Evolutionary conservation across 2,888 invertebrate species (phyloP), one percentile per base, ranked within the genome.

Genomic region (Mesorhabditis belari): DNA sequence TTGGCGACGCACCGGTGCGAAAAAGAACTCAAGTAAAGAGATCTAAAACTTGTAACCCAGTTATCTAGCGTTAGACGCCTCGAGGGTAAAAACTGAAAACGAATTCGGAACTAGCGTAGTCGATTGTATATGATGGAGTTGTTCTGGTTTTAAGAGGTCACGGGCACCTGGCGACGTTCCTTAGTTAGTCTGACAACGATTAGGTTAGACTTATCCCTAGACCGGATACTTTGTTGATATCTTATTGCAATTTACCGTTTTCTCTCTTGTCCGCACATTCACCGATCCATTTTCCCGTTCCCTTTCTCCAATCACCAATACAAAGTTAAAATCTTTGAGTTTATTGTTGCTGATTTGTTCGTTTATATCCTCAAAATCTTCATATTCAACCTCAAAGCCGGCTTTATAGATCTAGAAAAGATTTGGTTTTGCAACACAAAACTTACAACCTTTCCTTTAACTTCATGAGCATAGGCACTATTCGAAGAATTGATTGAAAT

Each of bases 341-440:
- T 98, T 96, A 21, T 94, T 93, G 83, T 95, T 96, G 54, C 98
- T 86, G 61, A 98, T 91, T 84, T 98, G 98, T 85, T 96, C 98
- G 83, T 98, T 98, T 86, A 99, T 87, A 0, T 95, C 96, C 81
- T 92, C 92, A 3, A 94, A 91, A 9, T 88, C 87, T 82, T 98
- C 96, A 28, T 88, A 89, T 80, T 96, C 96, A 9, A 88, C 88
- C 88, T 91, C 88, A 82, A 93, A 92, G 0, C 94, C 94, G 28
- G 89, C 90, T 23, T 27, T 17, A 9, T 21, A 25, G 35, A 12
- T 21, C 12, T 56, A 19, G 19, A 58, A 21, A 44, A 26, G 29
- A 57, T n/a, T 23, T 28, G 17, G 26, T 9, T 9, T 9, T 6
- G 9, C 12, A 6, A 9, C 6, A 54, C 9, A 12, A 25, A 6